phyloP scores from a whole-genome alignment of 2,113 vertebrate species.

The Nothobranchius furzeri region DNA sequence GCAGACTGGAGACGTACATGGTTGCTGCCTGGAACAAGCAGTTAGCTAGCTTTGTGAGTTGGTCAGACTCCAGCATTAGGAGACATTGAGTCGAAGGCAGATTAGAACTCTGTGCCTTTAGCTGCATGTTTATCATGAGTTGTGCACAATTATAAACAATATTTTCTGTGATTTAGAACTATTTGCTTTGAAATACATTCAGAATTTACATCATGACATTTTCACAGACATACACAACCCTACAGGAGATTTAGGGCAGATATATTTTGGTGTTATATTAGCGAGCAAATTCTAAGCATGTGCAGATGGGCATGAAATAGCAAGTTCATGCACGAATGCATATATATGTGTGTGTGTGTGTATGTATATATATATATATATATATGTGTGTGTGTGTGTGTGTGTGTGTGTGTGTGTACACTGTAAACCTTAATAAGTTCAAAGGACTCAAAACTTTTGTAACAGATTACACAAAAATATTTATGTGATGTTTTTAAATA shows the following conservation, averaged over 20 bases:
- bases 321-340: background rate
- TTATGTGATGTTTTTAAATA: too few species aligned
- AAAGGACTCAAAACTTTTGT: too few species aligned
- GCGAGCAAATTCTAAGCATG: background rate
- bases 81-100: slow-evolving; percentile 29
- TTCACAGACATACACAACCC: slow-evolving; percentile 27
- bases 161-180: slow-evolving; percentile 4
- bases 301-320: background rate
- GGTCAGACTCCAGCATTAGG: slow-evolving; percentile 8
- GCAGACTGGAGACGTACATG: slow-evolving; percentile 38
- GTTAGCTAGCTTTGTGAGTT: slow-evolving; percentile 26
- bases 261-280: slow-evolving; percentile 20
- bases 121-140: slow-evolving; percentile 34
- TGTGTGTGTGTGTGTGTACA: too few species aligned
- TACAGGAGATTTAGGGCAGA: slow-evolving; percentile 10
- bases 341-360: slow-evolving; percentile 5
- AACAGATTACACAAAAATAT: too few species aligned
- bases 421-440: too few species aligned
- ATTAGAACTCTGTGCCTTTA: slow-evolving; percentile 43
- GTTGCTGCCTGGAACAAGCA: slow-evolving; percentile 52
- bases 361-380: too few species aligned
- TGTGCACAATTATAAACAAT: background rate
- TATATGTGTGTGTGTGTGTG: too few species aligned
- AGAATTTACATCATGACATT: slow-evolving; percentile 36
- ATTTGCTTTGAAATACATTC: background rate